Evolutionary conservation across 2,113 vertebrate species (phyloP).

Genomic region (Platichthys stellatus): DNA sequence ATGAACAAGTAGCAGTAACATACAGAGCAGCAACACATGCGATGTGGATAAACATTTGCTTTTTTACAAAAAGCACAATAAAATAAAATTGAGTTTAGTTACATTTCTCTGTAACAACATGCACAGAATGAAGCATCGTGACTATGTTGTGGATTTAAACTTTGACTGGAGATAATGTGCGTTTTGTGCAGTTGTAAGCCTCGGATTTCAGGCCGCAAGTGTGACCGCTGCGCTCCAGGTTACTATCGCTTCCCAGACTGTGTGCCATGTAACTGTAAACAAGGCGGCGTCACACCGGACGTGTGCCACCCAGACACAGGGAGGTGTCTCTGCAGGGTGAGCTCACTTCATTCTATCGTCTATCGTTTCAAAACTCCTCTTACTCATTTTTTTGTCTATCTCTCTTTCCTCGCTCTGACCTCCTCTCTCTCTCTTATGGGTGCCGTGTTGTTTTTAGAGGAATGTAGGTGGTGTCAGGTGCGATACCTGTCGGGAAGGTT

Average conservation of each 20-base stretch:
- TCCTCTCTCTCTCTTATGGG: slow-evolving; percentile 49
- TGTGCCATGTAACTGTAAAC: slow-evolving; percentile 85
- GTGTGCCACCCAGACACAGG: slow-evolving; percentile 88
- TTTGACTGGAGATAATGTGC: too few species aligned
- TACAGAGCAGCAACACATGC: not conserved
- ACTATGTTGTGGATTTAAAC: not conserved
- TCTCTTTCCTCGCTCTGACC: slow-evolving; percentile 17
- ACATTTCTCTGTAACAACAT: too few species aligned
- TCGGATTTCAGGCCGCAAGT: slow-evolving; percentile 86
- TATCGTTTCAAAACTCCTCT: not conserved
- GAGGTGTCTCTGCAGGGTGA: slow-evolving; percentile 93
- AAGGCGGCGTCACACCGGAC: slow-evolving; percentile 80
- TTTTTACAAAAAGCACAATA: not conserved
- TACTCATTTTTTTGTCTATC: not conserved
- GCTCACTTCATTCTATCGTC: not conserved
- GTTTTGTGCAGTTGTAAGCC: slow-evolving; percentile 86
- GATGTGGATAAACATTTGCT: not conserved
- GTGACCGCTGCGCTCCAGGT: slow-evolving; percentile 88
- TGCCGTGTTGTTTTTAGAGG: slow-evolving; percentile 78
- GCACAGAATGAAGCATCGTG: not conserved
- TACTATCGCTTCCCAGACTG: slow-evolving; percentile 90
- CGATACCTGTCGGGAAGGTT: slow-evolving; percentile 84
- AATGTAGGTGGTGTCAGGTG: slow-evolving; percentile 88
- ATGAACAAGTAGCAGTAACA: not conserved
- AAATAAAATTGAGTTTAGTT: too few species aligned